These are phyloP conservation scores for Gymnocephalus cernua DNA, from an alignment of 2,113 vertebrate genomes.

Conservation along the genomic window DNA sequence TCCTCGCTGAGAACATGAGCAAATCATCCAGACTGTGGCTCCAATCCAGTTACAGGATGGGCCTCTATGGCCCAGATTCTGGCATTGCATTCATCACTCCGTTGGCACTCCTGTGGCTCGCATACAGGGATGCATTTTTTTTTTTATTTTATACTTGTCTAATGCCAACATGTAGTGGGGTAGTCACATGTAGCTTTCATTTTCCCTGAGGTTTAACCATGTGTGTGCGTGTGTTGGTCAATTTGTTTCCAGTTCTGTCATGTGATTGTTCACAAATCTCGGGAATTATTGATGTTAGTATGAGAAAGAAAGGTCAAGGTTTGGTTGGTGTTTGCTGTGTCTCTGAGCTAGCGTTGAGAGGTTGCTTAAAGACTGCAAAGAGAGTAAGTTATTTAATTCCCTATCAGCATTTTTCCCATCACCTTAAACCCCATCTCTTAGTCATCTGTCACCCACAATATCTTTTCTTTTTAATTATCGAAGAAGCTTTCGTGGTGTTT, in stretches of 20 bases:
- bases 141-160: not conserved
- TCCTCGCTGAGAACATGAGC: slow-evolving; percentile 28
- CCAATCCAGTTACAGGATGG: not conserved
- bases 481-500: too few species aligned
- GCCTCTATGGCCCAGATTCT: not conserved
- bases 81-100: not conserved
- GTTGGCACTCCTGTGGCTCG: not conserved
- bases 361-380: not conserved
- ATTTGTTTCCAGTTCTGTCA: not conserved
- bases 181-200: not conserved
- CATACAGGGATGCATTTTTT: not conserved
- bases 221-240: not conserved
- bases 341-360: not conserved
- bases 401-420: not conserved
- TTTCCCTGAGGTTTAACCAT: not conserved
- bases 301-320: too few species aligned
- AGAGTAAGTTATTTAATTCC: not conserved
- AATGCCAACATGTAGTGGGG: not conserved
- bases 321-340: not conserved
- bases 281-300: not conserved
- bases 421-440: too few species aligned
- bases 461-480: too few species aligned
- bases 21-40: slow-evolving; percentile 33
- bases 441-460: too few species aligned
- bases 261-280: not conserved